Evolutionary conservation across 2,797 vertebrate species (phyloP), one percentile per base, ranked within the genome.

Genomic region (Synanceia verrucosa): DNA sequence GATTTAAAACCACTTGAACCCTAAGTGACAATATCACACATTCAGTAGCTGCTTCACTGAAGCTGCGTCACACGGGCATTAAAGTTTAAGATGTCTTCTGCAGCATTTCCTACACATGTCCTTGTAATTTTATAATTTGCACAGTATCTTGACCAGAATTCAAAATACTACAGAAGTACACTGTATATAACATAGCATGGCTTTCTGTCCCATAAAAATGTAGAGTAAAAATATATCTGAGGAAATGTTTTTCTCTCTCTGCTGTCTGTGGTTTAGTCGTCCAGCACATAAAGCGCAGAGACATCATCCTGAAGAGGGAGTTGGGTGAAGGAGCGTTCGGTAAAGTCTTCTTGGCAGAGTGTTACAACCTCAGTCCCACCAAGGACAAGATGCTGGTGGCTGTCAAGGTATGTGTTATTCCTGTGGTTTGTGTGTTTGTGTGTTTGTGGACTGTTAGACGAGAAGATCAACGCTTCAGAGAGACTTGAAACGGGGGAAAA

Each of bases 301-400:
- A 99, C 93, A 99, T 99, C 89, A 95, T 99, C 87, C 89, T 99
- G 93, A 99, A 99, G 92, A 93, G 98, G 70, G 97, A 99, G 84
- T 88, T 99, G 83, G 98, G 98, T 0, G 98, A 99, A 89, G 98
- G 98, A 76, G 97, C 98, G 29, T 99, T 99, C 26, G 98, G 97
- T 18, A 99, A 99, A 92, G 97, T 99, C 73, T 99, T 99, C 92
- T 91, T 99, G 90, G 97, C 98, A 5, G 98, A 99, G 89, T 99
- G 97, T 90, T 99, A 99, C 94, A 98, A 99, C 92, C 96, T 99
- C 83, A 96, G 96, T 78, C 97, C 97, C 65, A 96, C 95, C 88
- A 97, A 98, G 62, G 97, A 99, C 93, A 99, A 98, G 95, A 98
- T 97, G 96, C 95, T 99, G 65, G 98, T 99, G 84, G 97, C 98